A percentile compares a stretch with the other conserved stretches of the same genome.
phyloP scores from a whole-genome alignment of 2,888 invertebrate genomes.

The Idaea aversata region DNA sequence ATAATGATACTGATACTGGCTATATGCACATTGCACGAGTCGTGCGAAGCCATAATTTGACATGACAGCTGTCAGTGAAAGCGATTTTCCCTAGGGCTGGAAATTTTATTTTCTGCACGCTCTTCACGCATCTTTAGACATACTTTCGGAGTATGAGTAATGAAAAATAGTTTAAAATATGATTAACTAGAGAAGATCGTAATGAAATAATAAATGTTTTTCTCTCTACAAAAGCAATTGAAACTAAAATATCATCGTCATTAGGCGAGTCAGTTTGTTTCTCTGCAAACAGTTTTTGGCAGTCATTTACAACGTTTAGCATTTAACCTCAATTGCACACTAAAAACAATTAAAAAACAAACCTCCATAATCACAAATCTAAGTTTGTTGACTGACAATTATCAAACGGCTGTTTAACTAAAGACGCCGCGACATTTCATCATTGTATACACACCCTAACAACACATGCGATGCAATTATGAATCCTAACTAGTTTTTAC shows the following conservation, averaged over 20 bases:
- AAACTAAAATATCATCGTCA: background rate
- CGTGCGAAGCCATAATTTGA: too few species aligned
- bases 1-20: too few species aligned
- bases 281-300: background rate
- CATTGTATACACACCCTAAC: constrained; percentile 48
- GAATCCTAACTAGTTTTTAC: background rate
- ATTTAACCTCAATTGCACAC: constrained; percentile 39
- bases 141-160: too few species aligned
- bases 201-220: background rate
- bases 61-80: too few species aligned
- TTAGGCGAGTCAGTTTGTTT: background rate
- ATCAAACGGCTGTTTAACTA: constrained; percentile 68
- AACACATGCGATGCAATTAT: constrained; percentile 8
- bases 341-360: constrained; percentile 41
- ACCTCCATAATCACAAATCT: constrained; percentile 68
- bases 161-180: too few species aligned
- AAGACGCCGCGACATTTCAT: constrained; percentile 70
- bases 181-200: too few species aligned
- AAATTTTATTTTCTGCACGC: too few species aligned
- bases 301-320: background rate
- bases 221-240: background rate
- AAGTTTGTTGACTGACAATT: constrained; percentile 66
- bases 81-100: too few species aligned
- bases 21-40: too few species aligned
- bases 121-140: too few species aligned